phyloP scores from a whole-genome alignment of 2,113 vertebrate genomes.

The Peucedramus taeniatus region DNA sequence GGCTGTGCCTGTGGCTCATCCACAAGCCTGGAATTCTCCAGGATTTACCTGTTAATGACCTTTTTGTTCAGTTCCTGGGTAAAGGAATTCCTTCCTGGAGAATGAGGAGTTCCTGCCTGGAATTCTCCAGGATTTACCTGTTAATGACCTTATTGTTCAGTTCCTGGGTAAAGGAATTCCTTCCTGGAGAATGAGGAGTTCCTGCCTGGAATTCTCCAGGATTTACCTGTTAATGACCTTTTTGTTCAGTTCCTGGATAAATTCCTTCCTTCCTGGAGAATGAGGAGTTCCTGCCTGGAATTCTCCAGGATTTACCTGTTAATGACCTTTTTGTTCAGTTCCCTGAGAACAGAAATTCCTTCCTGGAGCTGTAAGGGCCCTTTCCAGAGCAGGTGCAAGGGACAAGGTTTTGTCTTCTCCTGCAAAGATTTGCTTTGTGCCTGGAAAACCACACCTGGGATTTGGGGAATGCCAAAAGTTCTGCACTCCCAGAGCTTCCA shows the following conservation, averaged over 20 bases:
- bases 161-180: background rate
- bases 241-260: background rate
- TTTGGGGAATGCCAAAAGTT: background rate
- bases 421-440: background rate
- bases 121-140: background rate
- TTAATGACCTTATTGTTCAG: fast-evolving
- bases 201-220: background rate
- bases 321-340: fast-evolving
- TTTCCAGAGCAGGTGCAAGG: background rate
- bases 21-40: background rate
- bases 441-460: fast-evolving
- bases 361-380: background rate
- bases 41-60: background rate
- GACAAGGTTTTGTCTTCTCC: background rate
- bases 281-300: background rate
- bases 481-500: background rate
- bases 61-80: background rate
- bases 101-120: background rate
- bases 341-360: background rate
- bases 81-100: background rate
- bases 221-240: background rate
- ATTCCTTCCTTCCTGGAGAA: background rate
- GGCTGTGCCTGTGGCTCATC: background rate
- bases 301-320: background rate
- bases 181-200: background rate